Conservation (phyloP, 2,888 invertebrate genomes). For the Melipona bicolor region DNA sequence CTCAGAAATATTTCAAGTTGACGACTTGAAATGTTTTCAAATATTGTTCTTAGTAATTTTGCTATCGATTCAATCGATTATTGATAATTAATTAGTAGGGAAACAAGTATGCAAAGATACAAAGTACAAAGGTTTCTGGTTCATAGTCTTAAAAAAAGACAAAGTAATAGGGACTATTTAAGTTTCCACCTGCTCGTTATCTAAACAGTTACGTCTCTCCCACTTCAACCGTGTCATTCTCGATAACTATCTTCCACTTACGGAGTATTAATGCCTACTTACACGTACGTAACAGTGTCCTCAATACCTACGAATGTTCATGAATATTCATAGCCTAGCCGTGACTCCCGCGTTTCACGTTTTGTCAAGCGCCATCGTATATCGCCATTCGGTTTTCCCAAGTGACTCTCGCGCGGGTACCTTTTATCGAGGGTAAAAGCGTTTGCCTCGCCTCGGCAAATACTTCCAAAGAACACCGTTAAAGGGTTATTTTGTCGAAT, state of each 20-base stretch:
- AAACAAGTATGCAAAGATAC: too few species aligned
- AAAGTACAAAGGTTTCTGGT: too few species aligned
- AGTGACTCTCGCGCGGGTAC: background rate
- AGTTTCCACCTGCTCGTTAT: background rate
- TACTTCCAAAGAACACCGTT: background rate
- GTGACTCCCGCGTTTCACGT: constrained; percentile 18
- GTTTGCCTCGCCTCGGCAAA: background rate
- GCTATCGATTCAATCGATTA: too few species aligned
- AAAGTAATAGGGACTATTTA: too few species aligned
- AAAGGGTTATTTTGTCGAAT: background rate
- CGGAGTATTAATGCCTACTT: background rate
- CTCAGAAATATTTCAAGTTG: too few species aligned
- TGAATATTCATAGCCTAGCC: constrained; percentile 43
- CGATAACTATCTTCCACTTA: constrained; percentile 9
- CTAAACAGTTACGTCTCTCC: background rate
- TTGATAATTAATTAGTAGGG: too few species aligned
- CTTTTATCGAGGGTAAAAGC: background rate
- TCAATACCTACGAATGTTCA: background rate
- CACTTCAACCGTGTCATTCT: background rate
- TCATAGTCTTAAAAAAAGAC: too few species aligned
- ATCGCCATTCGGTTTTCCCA: constrained; percentile 16
- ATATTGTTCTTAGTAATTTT: too few species aligned
- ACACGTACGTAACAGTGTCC: background rate
- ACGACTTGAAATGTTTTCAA: too few species aligned
- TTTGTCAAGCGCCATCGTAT: constrained; percentile 36